Percentiles rank a stretch among this genome's conserved stretches.
These are phyloP conservation scores for Drosophila antonietae DNA, from an alignment of 2,888 invertebrate genomes.

Conservation along the genomic window DNA sequence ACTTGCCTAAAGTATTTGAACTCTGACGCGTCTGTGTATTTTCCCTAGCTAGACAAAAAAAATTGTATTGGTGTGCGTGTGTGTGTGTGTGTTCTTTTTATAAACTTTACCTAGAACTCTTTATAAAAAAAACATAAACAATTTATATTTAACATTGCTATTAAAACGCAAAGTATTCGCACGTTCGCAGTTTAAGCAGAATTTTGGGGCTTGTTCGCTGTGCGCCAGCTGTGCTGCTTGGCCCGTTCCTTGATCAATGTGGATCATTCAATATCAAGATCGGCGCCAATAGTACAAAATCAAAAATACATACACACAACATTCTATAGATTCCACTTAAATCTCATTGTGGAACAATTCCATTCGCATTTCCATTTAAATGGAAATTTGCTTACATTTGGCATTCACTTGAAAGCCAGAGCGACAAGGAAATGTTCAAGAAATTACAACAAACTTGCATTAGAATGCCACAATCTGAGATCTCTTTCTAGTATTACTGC, in stretches of 20 bases:
- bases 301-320: conserved; percentile 5
- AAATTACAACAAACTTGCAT: conserved; percentile 4
- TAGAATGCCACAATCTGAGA: conserved; percentile 1
- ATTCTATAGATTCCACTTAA: conserved; percentile 43
- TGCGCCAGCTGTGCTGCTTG: conserved; percentile 11
- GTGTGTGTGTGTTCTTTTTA: conserved; percentile 37
- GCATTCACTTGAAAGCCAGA: conserved; percentile 37
- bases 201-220: conserved; percentile 38
- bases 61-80: conserved; percentile 5
- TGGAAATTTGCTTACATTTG: conserved; percentile 22
- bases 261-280: not conserved
- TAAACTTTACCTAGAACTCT: conserved; percentile 63
- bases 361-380: conserved; percentile 50
- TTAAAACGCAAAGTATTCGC: conserved; percentile 59
- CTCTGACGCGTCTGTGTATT: conserved; percentile 52
- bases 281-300: conserved; percentile 12
- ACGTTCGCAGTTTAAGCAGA: conserved; percentile 31
- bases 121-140: conserved; percentile 34
- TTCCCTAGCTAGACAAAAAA: conserved; percentile 39
- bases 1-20: conserved; percentile 22
- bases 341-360: conserved; percentile 31
- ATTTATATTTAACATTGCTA: conserved; percentile 39
- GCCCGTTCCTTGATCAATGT: conserved; percentile 23
- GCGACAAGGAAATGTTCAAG: conserved; percentile 2
- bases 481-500: conserved; percentile 1